Evolutionary conservation across 2,888 invertebrate species (phyloP).

Genomic region (Baccha elongata): DNA sequence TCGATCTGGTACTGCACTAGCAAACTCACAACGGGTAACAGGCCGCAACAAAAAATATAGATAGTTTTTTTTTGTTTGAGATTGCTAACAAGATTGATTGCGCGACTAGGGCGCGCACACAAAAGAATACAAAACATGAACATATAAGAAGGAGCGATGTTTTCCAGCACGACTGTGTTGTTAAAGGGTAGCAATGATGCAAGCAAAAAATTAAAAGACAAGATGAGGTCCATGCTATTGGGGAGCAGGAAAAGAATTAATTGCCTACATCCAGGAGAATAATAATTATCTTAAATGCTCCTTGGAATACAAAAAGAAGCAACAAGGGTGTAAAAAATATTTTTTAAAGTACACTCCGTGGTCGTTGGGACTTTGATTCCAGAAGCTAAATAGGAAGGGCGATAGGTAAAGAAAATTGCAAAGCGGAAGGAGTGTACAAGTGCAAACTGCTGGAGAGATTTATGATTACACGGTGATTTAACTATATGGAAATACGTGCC

Average conservation of each 20-base stretch:
- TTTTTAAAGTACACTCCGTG: neutral
- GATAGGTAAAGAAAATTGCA: slow-evolving; percentile 64
- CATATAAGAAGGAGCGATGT: neutral
- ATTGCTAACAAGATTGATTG: slow-evolving; percentile 76
- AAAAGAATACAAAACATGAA: slow-evolving; percentile 56
- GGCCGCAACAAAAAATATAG: slow-evolving; percentile 51
- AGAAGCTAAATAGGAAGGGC: slow-evolving; percentile 62
- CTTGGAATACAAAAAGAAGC: slow-evolving; percentile 13
- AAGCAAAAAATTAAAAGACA: slow-evolving; percentile 9
- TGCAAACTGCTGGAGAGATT: slow-evolving; percentile 65
- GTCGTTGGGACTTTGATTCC: slow-evolving; percentile 39
- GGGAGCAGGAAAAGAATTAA: slow-evolving; percentile 59
- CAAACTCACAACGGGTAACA: slow-evolving; percentile 58
- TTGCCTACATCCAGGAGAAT: slow-evolving; percentile 72
- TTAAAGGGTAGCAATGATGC: slow-evolving; percentile 29
- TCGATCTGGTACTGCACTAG: slow-evolving; percentile 53
- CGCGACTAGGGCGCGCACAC: slow-evolving; percentile 69
- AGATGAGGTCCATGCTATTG: slow-evolving; percentile 25
- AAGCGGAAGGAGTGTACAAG: slow-evolving; percentile 66
- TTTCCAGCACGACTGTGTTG: slow-evolving; percentile 14
- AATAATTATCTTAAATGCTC: slow-evolving; percentile 73
- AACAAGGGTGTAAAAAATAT: neutral
- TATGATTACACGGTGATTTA: slow-evolving; percentile 58
- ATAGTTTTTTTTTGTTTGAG: slow-evolving; percentile 62
- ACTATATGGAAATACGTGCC: slow-evolving; percentile 47